Percentiles rank a stretch among this genome's conserved stretches.
Evolutionary conservation across 2,888 invertebrate species (phyloP).

Genomic region (Lepidonotus clava): DNA sequence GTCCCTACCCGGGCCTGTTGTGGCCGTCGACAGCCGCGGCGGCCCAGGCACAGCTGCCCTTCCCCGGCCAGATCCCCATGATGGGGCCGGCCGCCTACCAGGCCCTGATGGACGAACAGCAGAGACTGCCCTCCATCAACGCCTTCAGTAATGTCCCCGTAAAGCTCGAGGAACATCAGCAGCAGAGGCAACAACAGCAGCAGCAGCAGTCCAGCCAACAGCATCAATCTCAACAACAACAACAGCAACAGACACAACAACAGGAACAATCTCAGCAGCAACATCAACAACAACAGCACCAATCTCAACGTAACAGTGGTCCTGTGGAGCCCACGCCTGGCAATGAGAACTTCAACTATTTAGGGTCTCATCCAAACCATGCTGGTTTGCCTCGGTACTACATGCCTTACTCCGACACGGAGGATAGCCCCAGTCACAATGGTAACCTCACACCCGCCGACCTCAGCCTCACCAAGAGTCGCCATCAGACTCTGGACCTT

Average conservation of each 20-base stretch:
- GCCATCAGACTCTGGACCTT: not conserved
- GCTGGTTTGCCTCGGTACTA: not conserved
- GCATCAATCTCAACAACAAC: conserved; percentile 20
- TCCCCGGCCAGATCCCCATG: conserved; percentile 5
- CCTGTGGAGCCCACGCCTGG: not conserved
- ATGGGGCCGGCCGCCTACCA: conserved; percentile 15
- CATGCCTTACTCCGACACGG: conserved; percentile 10
- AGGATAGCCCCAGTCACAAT: not conserved
- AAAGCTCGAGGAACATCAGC: conserved; percentile 63
- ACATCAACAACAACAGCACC: not conserved
- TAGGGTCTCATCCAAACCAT: too few species aligned
- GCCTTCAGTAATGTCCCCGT: conserved; percentile 61
- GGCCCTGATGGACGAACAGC: conserved; percentile 35
- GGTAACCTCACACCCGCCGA: conserved; percentile 36
- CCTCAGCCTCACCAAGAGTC: conserved; percentile 22
- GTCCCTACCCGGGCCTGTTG: conserved; percentile 6
- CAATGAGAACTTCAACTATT: not conserved
- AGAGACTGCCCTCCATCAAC: conserved; percentile 46
- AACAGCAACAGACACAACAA: conserved; percentile 9
- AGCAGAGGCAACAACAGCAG: conserved; percentile 18
- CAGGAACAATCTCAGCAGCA: conserved; percentile 48
- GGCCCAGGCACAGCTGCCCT: not conserved
- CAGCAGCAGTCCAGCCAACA: conserved; percentile 28
- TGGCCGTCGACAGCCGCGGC: not conserved
- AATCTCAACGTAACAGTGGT: not conserved